Evolutionary conservation across 1,140 invertebrate species (phyloP).

Genomic region (Drosophila yakuba): DNA sequence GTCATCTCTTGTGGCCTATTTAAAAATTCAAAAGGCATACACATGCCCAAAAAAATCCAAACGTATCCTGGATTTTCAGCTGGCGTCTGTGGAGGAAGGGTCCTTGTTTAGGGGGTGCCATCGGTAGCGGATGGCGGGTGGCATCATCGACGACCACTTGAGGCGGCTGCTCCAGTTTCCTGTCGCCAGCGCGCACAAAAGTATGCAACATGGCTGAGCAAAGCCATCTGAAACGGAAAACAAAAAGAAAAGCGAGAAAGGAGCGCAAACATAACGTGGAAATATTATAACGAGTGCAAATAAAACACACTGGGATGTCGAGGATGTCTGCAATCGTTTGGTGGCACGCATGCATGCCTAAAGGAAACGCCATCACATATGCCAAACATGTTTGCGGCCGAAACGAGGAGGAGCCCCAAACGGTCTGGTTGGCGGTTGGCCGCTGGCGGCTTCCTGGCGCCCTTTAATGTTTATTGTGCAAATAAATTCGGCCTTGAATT

Average conservation of each 20-base stretch:
- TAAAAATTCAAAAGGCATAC: slow-evolving; percentile 78
- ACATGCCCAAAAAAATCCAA: slow-evolving; percentile 38
- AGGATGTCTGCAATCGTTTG: slow-evolving; percentile 47
- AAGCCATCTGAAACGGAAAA: not conserved
- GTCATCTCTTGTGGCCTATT: slow-evolving; percentile 55
- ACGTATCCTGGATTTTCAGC: slow-evolving; percentile 1
- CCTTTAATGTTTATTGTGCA: slow-evolving; percentile 57
- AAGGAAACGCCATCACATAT: slow-evolving; percentile 82
- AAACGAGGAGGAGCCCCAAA: not conserved
- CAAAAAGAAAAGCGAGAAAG: slow-evolving; percentile 4
- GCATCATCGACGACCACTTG: slow-evolving; percentile 64
- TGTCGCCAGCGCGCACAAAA: slow-evolving; percentile 49
- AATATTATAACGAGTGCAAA: slow-evolving; percentile 76
- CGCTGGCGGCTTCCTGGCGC: slow-evolving; percentile 2
- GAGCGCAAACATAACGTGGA: slow-evolving; percentile 32
- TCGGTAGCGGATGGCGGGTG: not conserved
- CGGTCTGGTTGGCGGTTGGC: not conserved
- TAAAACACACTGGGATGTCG: slow-evolving; percentile 55
- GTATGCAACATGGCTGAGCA: slow-evolving; percentile 71
- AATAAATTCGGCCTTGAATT: slow-evolving; percentile 60
- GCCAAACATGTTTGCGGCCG: slow-evolving; percentile 71
- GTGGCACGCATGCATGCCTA: slow-evolving; percentile 65
- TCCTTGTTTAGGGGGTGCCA: slow-evolving; percentile 3
- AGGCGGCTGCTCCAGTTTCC: slow-evolving; percentile 70
- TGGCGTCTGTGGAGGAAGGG: not conserved